Evolutionary conservation across 2,797 vertebrate species (phyloP).

Genomic region (Eremophila alpestris): DNA sequence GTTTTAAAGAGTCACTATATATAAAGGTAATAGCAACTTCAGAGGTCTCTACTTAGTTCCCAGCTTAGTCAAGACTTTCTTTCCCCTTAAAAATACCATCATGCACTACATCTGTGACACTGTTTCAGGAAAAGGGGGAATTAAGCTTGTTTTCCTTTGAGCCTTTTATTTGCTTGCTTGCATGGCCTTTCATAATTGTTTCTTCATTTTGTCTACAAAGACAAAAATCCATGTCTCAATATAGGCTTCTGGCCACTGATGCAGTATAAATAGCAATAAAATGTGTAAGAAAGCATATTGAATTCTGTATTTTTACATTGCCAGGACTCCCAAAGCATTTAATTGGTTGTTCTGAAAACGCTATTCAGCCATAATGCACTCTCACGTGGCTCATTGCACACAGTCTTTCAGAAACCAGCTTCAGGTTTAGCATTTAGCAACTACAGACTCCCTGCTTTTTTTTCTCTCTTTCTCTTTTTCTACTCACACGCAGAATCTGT

Average conservation of each 20-base stretch:
- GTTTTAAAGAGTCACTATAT: neutral
- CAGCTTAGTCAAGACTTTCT: neutral
- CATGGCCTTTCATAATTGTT: neutral
- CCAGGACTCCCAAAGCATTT: neutral
- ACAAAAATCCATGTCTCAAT: neutral
- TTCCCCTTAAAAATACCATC: neutral
- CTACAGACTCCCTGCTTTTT: neutral
- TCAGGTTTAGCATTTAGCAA: constrained; percentile 19
- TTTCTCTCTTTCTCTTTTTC: neutral
- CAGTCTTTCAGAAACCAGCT: neutral
- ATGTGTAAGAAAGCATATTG: neutral
- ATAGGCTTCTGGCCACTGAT: neutral
- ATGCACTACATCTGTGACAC: accelerated
- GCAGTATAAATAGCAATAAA: neutral
- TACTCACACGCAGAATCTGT: neutral
- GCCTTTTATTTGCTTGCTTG: neutral
- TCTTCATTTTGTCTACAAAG: neutral
- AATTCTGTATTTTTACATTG: neutral
- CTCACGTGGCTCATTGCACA: neutral
- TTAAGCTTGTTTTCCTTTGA: neutral
- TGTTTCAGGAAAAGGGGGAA: neutral
- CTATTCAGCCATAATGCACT: accelerated
- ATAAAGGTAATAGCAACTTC: neutral
- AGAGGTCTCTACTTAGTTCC: neutral
- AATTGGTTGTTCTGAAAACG: neutral